Evolutionary conservation across 2,797 vertebrate genomes (phyloP), one percentile per base, ranked within the genome.

Genomic region (Podargus strigoides): DNA sequence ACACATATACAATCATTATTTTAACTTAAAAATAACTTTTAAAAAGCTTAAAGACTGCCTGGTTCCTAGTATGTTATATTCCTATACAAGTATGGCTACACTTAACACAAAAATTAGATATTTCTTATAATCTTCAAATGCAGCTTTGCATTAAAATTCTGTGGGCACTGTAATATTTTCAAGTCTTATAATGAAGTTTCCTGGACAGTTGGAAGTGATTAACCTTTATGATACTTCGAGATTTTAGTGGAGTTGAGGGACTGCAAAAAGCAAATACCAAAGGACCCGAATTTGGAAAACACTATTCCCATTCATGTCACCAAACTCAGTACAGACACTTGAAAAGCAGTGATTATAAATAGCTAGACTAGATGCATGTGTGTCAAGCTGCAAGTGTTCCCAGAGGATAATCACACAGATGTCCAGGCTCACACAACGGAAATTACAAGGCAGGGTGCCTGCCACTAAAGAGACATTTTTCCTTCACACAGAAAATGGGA

Each of bases 261-360:
- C 50, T 90, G 76, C 79, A 85, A 47, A 92, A 94, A 88, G 44
- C 64, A 95, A 86, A 94, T 96, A 90, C 77, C 77, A 83, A 86
- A 88, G 70, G 85, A 90, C 46, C 89, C 28, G 42, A 26, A 87
- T 90, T 85, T 89, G 87, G 80, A 88, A 95, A 94, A 96, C 94
- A 93, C 77, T 94, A 78, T 94, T 95, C 58, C 83, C 91, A 96
- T 96, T 96, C 95, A 96, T 94, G 80, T 95, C 92, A 92, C 85
- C 80, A 93, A 94, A 91, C 77, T 80, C 87, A 74, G 91, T 91
- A 77, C 74, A 95, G 85, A 90, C 86, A 94, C 85, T 95, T 93
- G 89, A 96, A 97, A 94, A 92, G 77, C 89, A 50, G n/a, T 63
- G 95, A 95, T 95, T 97, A 96, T 96, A 96, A 97, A 91, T 91